phyloP scores from a whole-genome alignment of 2,797 vertebrate species.

The Sus cebifrons region DNA sequence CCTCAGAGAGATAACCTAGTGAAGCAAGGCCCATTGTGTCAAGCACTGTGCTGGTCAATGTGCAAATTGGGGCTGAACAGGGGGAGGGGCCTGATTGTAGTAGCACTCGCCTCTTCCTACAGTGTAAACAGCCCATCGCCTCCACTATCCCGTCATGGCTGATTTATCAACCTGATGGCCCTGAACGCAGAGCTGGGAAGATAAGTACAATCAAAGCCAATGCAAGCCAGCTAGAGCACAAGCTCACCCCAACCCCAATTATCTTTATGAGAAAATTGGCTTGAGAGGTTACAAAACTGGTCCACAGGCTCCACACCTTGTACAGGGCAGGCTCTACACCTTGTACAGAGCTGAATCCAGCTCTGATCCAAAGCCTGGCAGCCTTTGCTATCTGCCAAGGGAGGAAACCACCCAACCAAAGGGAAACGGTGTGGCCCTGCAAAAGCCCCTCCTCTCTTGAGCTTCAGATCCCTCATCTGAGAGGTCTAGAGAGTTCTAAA shows the following conservation, averaged over 20 bases:
- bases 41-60: neutral
- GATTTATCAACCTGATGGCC: neutral
- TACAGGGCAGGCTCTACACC: neutral
- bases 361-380: neutral
- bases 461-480: neutral
- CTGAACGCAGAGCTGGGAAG: neutral
- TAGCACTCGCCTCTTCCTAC: neutral
- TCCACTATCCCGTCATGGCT: neutral
- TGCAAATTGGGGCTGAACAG: neutral
- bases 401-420: neutral
- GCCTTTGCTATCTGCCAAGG: neutral
- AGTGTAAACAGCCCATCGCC: neutral
- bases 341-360: neutral
- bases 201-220: neutral
- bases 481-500: neutral
- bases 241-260: no score
- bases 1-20: neutral
- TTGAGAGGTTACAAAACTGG: neutral
- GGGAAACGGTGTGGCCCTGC: neutral
- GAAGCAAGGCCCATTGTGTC: neutral
- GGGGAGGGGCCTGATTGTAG: neutral
- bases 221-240: neutral
- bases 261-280: neutral
- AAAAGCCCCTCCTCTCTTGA: neutral
- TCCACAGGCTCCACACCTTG: neutral